Conservation (phyloP, 2,797 vertebrate species). For the Gastrophryne carolinensis region DNA sequence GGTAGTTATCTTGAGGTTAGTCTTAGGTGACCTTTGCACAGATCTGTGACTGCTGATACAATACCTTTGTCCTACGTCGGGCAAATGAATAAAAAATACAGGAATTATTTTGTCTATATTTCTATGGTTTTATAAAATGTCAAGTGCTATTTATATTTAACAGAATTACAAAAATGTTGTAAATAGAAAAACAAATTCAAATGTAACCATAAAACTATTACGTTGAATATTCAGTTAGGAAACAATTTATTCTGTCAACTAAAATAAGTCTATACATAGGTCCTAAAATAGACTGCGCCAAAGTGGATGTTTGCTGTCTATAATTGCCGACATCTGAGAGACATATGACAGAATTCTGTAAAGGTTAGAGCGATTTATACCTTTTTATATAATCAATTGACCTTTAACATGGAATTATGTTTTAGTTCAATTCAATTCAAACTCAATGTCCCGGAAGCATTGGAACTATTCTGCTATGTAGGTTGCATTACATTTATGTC, state of each 20-base stretch:
- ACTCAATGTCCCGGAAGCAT: not conserved
- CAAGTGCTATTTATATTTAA: no score
- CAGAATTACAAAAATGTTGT: not conserved
- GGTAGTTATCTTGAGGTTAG: no score
- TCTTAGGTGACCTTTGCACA: no score
- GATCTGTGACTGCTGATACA: no score
- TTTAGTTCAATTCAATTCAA: not conserved
- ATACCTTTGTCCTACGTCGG: no score
- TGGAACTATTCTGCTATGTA: not conserved
- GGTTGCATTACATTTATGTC: not conserved
- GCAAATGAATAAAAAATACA: no score
- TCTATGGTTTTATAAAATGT: no score
- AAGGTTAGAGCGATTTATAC: slow-evolving; percentile 4
- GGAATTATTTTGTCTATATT: no score
- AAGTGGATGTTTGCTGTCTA: not conserved
- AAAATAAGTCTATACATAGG: not conserved
- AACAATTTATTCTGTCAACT: not conserved
- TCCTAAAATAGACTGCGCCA: not conserved
- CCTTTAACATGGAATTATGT: not conserved
- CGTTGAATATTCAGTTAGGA: not conserved
- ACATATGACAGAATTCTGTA: not conserved
- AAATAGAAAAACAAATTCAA: not conserved
- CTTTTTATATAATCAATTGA: not conserved
- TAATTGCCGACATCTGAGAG: not conserved
- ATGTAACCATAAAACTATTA: not conserved